Evolutionary conservation across 2,797 vertebrate genomes (phyloP).

Genomic region (Helostoma temminkii): DNA sequence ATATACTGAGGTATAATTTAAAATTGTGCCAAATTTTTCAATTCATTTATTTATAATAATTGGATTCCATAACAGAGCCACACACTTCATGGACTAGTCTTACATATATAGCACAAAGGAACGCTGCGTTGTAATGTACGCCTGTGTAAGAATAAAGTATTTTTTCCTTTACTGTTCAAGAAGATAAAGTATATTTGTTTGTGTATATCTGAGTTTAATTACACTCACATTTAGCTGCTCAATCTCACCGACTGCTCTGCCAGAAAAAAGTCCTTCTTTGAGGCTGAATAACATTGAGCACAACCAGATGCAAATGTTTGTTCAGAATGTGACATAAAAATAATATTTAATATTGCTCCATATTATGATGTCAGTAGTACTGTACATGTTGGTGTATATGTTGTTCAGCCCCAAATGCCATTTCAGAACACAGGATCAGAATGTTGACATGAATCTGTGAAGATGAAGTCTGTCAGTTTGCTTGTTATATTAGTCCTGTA

Average conservation of each 20-base stretch:
- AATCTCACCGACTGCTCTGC: constrained; percentile 47
- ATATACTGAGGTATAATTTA: no score
- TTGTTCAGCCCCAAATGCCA: constrained; percentile 61
- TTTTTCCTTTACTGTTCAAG: background rate
- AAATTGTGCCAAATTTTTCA: constrained; percentile 6
- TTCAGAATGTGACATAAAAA: background rate
- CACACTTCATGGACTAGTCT: constrained; percentile 3
- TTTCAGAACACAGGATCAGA: constrained; percentile 62
- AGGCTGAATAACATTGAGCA: constrained; percentile 62
- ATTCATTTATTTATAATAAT: constrained; percentile 26
- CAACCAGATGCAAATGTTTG: background rate
- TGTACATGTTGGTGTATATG: constrained; percentile 23
- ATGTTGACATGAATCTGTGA: background rate
- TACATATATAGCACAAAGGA: background rate
- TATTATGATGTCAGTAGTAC: background rate
- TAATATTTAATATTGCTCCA: background rate
- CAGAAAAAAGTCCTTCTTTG: constrained; percentile 51
- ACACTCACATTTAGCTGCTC: constrained; percentile 32
- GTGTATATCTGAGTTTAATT: constrained; percentile 30
- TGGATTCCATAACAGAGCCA: constrained; percentile 4
- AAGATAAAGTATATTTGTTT: constrained; percentile 10
- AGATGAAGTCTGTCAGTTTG: background rate
- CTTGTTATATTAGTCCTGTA: background rate
- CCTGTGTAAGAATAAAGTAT: background rate
- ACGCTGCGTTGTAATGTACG: background rate